phyloP scores from a whole-genome alignment of 1,140 invertebrate genomes.

The Mycetomoellerius zeteki region DNA sequence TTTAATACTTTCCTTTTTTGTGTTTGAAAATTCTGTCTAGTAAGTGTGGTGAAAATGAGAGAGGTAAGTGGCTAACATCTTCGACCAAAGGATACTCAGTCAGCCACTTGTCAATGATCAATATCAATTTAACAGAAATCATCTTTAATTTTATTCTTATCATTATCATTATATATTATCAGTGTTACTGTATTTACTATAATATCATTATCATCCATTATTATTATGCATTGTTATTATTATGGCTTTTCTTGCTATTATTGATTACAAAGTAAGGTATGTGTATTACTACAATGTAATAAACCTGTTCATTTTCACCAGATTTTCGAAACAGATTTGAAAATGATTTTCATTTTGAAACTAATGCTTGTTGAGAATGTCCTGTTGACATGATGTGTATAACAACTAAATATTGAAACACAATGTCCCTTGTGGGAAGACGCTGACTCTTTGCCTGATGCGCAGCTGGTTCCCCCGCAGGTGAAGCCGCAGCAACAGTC shows the following conservation, averaged over 20 bases:
- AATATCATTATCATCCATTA: not conserved
- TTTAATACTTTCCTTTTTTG: slow-evolving; percentile 24
- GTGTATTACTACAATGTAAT: slow-evolving; percentile 18
- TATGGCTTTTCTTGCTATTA: slow-evolving; percentile 9
- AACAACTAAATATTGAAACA: slow-evolving; percentile 80
- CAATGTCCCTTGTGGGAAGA: slow-evolving; percentile 87
- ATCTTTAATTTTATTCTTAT: slow-evolving; percentile 21
- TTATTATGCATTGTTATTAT: slow-evolving; percentile 28
- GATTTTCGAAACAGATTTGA: slow-evolving; percentile 57
- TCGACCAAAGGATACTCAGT: slow-evolving; percentile 2
- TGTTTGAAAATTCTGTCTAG: slow-evolving; percentile 54
- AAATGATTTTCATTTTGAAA: slow-evolving; percentile 36
- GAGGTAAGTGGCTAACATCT: slow-evolving; percentile 75
- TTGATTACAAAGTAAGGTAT: slow-evolving; percentile 63
- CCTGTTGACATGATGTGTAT: slow-evolving; percentile 82
- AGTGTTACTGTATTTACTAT: not conserved
- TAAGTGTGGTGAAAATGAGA: slow-evolving; percentile 70
- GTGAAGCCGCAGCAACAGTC: slow-evolving; percentile 92
- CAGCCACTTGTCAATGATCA: slow-evolving; percentile 30
- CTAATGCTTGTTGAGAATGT: slow-evolving; percentile 36
- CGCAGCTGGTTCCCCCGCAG: slow-evolving; percentile 88
- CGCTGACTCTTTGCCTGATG: slow-evolving; percentile 88
- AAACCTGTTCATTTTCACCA: slow-evolving; percentile 72
- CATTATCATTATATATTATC: not conserved
- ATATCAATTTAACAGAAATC: not conserved